Evolutionary conservation across 2,113 vertebrate species (phyloP).

Genomic region (Ginglymostoma cirratum): DNA sequence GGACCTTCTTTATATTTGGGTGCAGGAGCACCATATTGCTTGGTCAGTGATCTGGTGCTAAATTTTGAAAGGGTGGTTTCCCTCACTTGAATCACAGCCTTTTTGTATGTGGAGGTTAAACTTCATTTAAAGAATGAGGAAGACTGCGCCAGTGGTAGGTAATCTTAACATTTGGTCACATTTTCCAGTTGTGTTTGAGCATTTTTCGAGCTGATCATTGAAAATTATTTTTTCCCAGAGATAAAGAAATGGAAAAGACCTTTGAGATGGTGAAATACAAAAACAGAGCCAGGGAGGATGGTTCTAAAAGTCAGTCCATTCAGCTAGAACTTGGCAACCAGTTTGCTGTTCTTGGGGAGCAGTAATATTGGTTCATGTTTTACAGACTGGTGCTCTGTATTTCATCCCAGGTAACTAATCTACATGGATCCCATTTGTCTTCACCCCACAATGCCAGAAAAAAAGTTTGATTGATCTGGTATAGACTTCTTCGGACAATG

Average conservation of each 20-base stretch:
- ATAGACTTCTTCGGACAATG: constrained; percentile 58
- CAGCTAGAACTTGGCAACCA: constrained; percentile 97
- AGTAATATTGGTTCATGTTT: constrained; percentile 65
- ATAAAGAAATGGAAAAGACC: constrained; percentile 97
- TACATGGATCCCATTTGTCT: constrained; percentile 47
- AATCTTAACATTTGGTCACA: not conserved
- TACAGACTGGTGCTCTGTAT: constrained; percentile 52
- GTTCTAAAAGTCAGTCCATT: constrained; percentile 69
- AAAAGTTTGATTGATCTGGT: constrained; percentile 52
- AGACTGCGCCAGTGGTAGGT: not conserved
- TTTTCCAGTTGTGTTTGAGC: constrained; percentile 24
- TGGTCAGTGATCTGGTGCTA: not conserved
- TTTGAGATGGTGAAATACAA: constrained; percentile 97
- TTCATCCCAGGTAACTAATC: constrained; percentile 68
- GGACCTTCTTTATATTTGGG: not conserved
- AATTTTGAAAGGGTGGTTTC: not conserved
- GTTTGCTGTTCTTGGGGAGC: constrained; percentile 90
- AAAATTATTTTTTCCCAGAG: constrained; percentile 66
- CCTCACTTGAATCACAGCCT: not conserved
- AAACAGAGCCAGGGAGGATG: constrained; percentile 87
- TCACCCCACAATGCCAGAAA: constrained; percentile 34
- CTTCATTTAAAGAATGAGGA: not conserved
- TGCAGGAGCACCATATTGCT: not conserved
- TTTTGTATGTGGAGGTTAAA: constrained; percentile 18
- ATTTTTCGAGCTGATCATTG: not conserved